phyloP scores from a whole-genome alignment of 2,888 invertebrate species.

The Cancer borealis region DNA sequence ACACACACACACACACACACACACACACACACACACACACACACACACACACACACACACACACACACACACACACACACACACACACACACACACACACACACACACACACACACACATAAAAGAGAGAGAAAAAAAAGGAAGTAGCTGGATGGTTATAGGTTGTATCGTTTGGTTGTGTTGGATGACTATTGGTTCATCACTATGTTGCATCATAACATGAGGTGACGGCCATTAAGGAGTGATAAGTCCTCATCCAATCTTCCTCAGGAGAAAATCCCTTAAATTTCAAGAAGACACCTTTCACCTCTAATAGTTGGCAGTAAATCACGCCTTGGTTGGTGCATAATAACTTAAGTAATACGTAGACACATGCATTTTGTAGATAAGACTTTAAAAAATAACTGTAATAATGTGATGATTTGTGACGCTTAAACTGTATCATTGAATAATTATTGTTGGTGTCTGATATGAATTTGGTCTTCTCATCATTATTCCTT shows the following conservation, averaged over 20 bases:
- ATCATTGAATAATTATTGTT: not conserved
- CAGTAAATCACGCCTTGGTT: not conserved
- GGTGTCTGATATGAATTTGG: not conserved
- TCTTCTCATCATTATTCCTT: no score
- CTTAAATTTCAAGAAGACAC: not conserved
- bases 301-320: not conserved
- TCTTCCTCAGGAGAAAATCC: not conserved
- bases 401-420: not conserved
- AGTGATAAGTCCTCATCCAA: not conserved
- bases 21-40: not conserved
- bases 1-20: not conserved
- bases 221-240: not conserved
- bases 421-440: not conserved
- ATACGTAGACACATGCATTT: not conserved
- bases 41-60: conserved; percentile 12
- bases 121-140: not conserved
- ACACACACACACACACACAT: conserved; percentile 23
- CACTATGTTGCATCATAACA: not conserved
- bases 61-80: not conserved
- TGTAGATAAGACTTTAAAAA: not conserved
- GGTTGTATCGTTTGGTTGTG: no score
- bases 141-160: no score
- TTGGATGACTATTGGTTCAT: not conserved
- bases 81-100: conserved; percentile 18
- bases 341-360: not conserved